These are phyloP conservation scores for Syngnathus acus DNA, from an alignment of 2,797 vertebrate species.

Conservation along the genomic window DNA sequence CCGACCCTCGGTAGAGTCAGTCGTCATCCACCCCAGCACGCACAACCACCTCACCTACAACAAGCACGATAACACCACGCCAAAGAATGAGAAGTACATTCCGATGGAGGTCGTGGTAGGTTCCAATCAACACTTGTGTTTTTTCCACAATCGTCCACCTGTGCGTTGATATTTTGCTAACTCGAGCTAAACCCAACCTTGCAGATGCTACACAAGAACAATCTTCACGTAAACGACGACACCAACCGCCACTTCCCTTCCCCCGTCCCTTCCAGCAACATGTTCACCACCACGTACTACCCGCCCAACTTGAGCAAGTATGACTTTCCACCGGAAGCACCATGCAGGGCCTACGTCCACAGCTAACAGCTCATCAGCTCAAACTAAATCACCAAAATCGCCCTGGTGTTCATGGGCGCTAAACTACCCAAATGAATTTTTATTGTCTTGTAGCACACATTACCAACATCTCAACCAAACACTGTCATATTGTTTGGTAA, in stretches of 20 bases:
- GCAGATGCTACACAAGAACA: conserved; percentile 95
- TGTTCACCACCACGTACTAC: conserved; percentile 93
- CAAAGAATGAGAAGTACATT: conserved; percentile 94
- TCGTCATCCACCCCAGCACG: conserved; percentile 87
- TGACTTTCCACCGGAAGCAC: conserved; percentile 83
- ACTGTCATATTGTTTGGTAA: not conserved
- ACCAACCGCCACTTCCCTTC: conserved; percentile 90
- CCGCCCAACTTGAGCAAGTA: conserved; percentile 86
- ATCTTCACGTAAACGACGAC: conserved; percentile 84
- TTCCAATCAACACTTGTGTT: not conserved
- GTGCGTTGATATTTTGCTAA: not conserved
- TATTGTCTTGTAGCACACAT: not conserved
- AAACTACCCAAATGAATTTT: not conserved
- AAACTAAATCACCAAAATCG: not conserved
- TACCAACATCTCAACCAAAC: conserved; percentile 3
- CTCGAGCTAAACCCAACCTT: not conserved
- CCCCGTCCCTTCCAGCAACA: conserved; percentile 82
- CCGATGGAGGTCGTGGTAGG: conserved; percentile 97
- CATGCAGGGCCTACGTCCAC: conserved; percentile 91
- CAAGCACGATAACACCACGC: conserved; percentile 76
- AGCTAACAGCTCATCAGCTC: conserved; percentile 71
- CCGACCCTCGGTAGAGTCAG: conserved; percentile 80
- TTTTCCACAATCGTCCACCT: not conserved
- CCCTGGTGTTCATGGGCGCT: not conserved
- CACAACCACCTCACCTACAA: conserved; percentile 93